Evolutionary conservation across 2,888 invertebrate genomes (phyloP), one percentile per base, ranked within the genome.

Genomic region (Alcis repandata): DNA sequence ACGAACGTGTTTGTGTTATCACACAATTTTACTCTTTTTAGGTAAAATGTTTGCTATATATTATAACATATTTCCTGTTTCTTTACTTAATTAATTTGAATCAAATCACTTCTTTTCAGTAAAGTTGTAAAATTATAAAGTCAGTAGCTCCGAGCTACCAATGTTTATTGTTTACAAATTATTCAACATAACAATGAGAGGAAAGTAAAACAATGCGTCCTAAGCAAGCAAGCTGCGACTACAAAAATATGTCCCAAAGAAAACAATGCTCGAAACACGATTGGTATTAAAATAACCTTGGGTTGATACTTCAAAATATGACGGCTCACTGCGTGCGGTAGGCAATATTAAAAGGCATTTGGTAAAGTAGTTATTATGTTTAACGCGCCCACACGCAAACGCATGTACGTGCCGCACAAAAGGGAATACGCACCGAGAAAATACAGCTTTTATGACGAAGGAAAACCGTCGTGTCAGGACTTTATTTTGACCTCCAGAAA

Each of bases 241-340:
- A 79, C 79, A 73, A 84, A 83, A 85, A 86, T 84, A 83, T 87
- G 87, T 89, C 86, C 82, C 80, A 86, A 89, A 83, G 86, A 87
- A 90, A 91, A 91, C 90, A 91, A 88, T 89, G 88, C 83, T 71
- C 75, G 77, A 82, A 80, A 85, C 82, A 83, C 81, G 77, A 80
- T 78, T 80, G 77, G 82, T 82, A 85, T 88, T 87, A 88, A 89
- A 90, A 88, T 88, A 90, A 87, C 82, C 84, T 82, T 82, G 86
- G 52, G 86, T 84, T 80, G 86, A 79, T 84, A 87, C 89, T 91
- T 88, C 71, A 91, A 86, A 87, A 84, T 82, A 84, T 89, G 85
- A 81, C 86, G 79, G 81, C 81, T 88, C 86, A 86, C 82, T 79
- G 85, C 78, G 79, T 88, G 91, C 88, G 91, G 92, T 91, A 88